Evolutionary conservation across 2,113 vertebrate species (phyloP), one percentile per base, ranked within the genome.

Genomic region (Microtus richardsoni): DNA sequence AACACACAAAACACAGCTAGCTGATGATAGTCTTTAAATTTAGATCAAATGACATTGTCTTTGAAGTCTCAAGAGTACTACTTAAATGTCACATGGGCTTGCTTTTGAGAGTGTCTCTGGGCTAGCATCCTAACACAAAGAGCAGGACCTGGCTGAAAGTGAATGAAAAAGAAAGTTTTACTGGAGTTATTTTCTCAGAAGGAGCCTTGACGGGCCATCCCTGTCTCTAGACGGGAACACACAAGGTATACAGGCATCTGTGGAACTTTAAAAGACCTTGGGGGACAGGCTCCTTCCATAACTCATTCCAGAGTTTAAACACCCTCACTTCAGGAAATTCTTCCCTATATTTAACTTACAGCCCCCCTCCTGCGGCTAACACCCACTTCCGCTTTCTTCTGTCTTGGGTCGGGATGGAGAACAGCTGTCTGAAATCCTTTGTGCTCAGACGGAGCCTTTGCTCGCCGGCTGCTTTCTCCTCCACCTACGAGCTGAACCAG

Each of bases 241-340:
- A 95, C 95, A 88, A 96, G 95, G 97, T 95, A 93, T 96, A 52
- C 79, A 90, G 93, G 94, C 91, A 93, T 98, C 96, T 96, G 93
- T 73, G 94, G 96, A 87, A 79, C 97, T 98, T 97, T 97, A 95
- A 96, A 97, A 96, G 97, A 96, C 95, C 90, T 96, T 95, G 88
- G 91, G 94, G 91, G 93, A 64, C 82, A 96, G 90, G 88, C 88
- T 96, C 91, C 96, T 97, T 96, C 95, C 95, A 91, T 97, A 97
- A 97, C 95, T 98, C 97, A 96, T 96, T 97, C 94, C 96, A 96
- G 96, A 95, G 68, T 96, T 97, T 96, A 97, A 97, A 97, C 97
- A 97, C 97, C 96, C 97, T 96, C 68, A 1, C 95, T 96, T 93
- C 95, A 97, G 97, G 97, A 98, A 98, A 98, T 98, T 98, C 97